phyloP scores from a whole-genome alignment of 1,140 invertebrate species.

The Achatina immaculata region DNA sequence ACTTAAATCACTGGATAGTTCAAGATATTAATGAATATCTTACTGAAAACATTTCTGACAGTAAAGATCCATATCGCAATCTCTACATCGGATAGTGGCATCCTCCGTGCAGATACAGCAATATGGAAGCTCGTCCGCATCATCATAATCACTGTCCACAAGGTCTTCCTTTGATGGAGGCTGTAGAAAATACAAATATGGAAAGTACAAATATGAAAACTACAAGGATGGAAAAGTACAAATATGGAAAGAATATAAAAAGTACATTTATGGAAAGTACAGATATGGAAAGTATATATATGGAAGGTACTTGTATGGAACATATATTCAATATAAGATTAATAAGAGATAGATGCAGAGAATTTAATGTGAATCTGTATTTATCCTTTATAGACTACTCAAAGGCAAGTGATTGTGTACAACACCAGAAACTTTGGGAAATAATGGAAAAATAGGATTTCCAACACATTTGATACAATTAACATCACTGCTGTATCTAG shows the following conservation, averaged over 20 bases:
- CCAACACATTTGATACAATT: too few relatives aligned
- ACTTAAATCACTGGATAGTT: too few relatives aligned
- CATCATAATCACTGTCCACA: slow-evolving; percentile 47
- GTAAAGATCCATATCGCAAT: slow-evolving; percentile 81
- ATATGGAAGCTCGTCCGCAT: slow-evolving; percentile 79
- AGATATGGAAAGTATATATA: neutral
- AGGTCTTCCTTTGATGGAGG: slow-evolving; percentile 1
- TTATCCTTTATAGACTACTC: too few relatives aligned
- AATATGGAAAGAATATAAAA: neutral
- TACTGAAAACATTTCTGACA: slow-evolving; percentile 78
- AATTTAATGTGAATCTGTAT: too few relatives aligned
- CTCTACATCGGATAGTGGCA: slow-evolving; percentile 78
- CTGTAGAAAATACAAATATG: neutral
- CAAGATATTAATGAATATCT: slow-evolving; percentile 38
- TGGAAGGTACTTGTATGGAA: too few relatives aligned
- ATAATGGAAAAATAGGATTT: too few relatives aligned
- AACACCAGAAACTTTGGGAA: too few relatives aligned
- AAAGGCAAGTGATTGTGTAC: too few relatives aligned
- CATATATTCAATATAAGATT: too few relatives aligned
- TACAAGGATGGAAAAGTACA: neutral
- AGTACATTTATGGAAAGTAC: neutral
- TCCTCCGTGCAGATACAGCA: slow-evolving; percentile 84
- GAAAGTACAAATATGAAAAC: too few relatives aligned
- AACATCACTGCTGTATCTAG: too few relatives aligned
- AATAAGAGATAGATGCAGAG: too few relatives aligned